These are phyloP conservation scores for Corvus moneduloides DNA, from an alignment of 2,113 vertebrate genomes.

Conservation along the genomic window DNA sequence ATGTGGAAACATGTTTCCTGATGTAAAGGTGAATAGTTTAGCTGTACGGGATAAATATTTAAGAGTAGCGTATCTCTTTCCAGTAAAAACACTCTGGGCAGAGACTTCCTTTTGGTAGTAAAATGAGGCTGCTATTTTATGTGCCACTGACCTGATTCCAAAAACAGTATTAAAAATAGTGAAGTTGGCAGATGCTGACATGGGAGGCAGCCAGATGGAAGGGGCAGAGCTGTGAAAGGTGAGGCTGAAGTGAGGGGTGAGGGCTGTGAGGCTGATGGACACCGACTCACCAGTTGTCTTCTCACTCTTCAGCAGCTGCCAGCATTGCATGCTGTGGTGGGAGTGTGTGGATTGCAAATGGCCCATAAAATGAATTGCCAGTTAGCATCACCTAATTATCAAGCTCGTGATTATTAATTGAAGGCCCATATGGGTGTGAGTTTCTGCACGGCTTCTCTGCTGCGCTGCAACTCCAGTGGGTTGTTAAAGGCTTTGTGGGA, in stretches of 20 bases:
- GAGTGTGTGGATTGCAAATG: neutral
- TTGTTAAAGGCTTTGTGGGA: neutral
- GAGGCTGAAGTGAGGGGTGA: neutral
- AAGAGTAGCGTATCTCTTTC: neutral
- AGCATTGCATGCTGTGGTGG: accelerated
- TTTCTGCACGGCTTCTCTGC: neutral
- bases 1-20: slow-evolving; percentile 53
- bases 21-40: slow-evolving; percentile 59
- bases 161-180: neutral
- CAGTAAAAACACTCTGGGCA: slow-evolving; percentile 51
- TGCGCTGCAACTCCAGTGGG: accelerated
- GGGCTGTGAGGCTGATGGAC: neutral
- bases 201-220: neutral
- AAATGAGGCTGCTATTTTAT: neutral
- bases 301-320: neutral
- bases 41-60: neutral
- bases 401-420: slow-evolving; percentile 7
- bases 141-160: slow-evolving; percentile 14
- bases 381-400: slow-evolving; percentile 35
- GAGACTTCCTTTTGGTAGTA: slow-evolving; percentile 37
- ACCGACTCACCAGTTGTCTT: accelerated
- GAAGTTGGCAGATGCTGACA: neutral
- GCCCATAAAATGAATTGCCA: slow-evolving; percentile 38
- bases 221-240: neutral
- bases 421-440: neutral